Evolutionary conservation across 2,113 vertebrate genomes (phyloP).

Genomic region (Charina bottae): DNA sequence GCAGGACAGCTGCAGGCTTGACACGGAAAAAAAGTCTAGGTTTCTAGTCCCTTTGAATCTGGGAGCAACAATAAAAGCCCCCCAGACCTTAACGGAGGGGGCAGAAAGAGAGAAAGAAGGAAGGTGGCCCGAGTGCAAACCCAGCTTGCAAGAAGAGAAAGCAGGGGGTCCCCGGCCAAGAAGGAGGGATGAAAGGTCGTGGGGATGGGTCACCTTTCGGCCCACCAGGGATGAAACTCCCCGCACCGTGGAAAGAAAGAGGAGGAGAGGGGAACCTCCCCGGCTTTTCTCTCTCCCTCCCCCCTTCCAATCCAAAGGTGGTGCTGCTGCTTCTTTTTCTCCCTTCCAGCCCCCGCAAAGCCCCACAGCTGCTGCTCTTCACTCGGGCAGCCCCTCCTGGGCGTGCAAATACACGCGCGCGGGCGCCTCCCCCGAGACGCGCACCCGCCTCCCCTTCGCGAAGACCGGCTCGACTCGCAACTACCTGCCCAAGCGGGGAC

Average conservation of each 20-base stretch:
- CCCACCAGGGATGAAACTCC: constrained; percentile 41
- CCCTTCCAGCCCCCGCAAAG: no score
- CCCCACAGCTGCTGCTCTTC: no score
- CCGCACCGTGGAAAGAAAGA: constrained; percentile 2
- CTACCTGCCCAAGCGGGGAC: neutral
- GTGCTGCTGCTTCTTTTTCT: no score
- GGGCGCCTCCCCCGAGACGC: no score
- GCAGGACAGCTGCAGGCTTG: neutral
- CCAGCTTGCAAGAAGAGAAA: neutral
- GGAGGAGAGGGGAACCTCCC: constrained; percentile 10
- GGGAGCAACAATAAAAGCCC: neutral
- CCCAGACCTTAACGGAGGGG: constrained; percentile 16
- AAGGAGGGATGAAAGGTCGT: constrained; percentile 22
- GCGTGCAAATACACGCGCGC: neutral
- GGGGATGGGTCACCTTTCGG: constrained; percentile 49
- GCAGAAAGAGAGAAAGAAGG: constrained; percentile 24
- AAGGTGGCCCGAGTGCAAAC: constrained; percentile 65
- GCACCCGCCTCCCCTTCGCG: no score
- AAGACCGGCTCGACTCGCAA: neutral
- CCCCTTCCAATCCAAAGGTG: constrained; percentile 13
- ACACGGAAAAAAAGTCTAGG: neutral
- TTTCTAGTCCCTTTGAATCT: constrained; percentile 5
- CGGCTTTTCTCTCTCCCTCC: constrained; percentile 6
- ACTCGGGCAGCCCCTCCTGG: neutral
- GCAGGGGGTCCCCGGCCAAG: constrained; percentile 12